Percentiles rank a stretch among this genome's conserved stretches.
phyloP scores from a whole-genome alignment of 2,888 invertebrate species.

The Ectemnius cavifrons region DNA sequence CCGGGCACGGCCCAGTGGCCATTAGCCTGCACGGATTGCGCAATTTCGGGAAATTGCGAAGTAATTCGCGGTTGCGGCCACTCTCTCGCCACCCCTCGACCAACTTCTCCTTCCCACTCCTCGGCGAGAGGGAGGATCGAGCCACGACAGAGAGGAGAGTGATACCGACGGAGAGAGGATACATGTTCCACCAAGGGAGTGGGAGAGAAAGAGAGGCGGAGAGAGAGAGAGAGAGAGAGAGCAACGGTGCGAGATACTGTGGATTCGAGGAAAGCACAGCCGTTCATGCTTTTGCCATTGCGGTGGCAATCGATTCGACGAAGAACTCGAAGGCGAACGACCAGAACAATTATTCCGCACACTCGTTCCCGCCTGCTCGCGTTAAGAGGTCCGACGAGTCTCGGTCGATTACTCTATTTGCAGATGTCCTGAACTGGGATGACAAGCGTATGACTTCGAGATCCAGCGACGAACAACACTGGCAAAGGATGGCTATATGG shows the following conservation, averaged over 20 bases:
- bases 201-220: neutral
- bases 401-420: conserved; percentile 28
- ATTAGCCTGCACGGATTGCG: conserved; percentile 66
- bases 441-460: neutral
- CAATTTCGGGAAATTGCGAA: conserved; percentile 71
- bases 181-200: neutral
- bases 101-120: conserved; percentile 3
- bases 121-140: neutral
- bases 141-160: conserved; percentile 2
- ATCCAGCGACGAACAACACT: conserved; percentile 8
- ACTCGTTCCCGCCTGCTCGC: conserved; percentile 3
- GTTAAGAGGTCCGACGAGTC: conserved; percentile 15
- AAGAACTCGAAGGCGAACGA: conserved; percentile 23
- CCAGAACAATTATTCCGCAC: conserved; percentile 31
- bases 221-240: neutral
- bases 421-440: conserved; percentile 2
- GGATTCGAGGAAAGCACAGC: conserved; percentile 65
- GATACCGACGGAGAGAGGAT: conserved; percentile 3
- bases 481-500: no score
- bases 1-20: conserved; percentile 52
- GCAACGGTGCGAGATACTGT: conserved; percentile 41
- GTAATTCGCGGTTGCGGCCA: conserved; percentile 64
- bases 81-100: conserved; percentile 34
- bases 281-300: conserved; percentile 36
- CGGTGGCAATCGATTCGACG: conserved; percentile 35